Conservation (phyloP, 2,797 vertebrate genomes). For the Nannoperca obscura region DNA sequence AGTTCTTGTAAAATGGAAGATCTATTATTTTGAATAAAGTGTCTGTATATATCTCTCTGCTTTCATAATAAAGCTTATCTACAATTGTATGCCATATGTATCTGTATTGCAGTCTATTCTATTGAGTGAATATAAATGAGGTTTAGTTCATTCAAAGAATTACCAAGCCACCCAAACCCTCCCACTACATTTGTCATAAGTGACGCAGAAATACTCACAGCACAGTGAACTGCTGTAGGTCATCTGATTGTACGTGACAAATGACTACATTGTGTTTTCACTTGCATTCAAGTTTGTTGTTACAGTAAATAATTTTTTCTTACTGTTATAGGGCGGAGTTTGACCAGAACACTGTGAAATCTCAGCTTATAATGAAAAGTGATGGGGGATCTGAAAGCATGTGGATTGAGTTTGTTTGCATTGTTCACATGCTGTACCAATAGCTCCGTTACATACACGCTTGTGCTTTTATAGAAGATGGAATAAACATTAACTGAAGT, state of each 20-base stretch:
- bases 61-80: constrained; percentile 53
- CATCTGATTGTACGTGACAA: constrained; percentile 68
- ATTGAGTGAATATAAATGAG: constrained; percentile 58
- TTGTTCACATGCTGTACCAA: neutral
- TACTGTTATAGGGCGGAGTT: constrained; percentile 51
- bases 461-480: neutral
- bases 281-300: constrained; percentile 51
- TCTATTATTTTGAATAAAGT: constrained; percentile 2
- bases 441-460: neutral
- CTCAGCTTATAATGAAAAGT: neutral
- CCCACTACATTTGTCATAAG: constrained; percentile 68
- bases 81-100: neutral
- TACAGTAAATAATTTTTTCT: constrained; percentile 69
- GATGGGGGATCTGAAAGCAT: neutral
- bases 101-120: constrained; percentile 12
- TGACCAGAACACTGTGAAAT: constrained; percentile 28
- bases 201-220: constrained; percentile 66
- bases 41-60: neutral
- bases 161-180: constrained; percentile 62
- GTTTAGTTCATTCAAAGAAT: constrained; percentile 78
- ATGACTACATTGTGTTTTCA: constrained; percentile 59
- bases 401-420: neutral
- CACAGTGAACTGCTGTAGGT: constrained; percentile 55
- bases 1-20: constrained; percentile 30
- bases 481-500: neutral